Evolutionary conservation across 1,140 invertebrate genomes (phyloP).

Genomic region (Copidosoma floridanum): DNA sequence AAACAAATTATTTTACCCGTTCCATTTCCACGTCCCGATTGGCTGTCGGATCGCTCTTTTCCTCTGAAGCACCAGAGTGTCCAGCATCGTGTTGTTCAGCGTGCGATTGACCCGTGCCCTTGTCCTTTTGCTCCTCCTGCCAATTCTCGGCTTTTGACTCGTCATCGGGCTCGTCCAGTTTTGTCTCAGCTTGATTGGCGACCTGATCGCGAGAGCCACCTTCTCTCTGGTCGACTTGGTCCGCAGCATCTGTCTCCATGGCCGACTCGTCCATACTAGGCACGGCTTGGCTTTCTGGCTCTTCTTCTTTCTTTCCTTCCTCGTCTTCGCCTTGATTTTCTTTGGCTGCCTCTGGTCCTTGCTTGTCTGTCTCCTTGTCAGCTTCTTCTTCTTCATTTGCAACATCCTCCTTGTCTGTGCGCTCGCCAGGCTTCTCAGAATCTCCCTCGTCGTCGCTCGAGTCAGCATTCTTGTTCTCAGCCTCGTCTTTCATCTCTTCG

Average conservation of each 20-base stretch:
- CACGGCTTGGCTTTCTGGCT: conserved; percentile 50
- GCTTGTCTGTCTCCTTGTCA: conserved; percentile 33
- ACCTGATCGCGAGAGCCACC: conserved; percentile 49
- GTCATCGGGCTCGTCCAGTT: conserved; percentile 32
- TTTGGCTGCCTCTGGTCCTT: conserved; percentile 54
- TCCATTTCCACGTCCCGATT: conserved; percentile 36
- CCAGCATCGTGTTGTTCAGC: conserved; percentile 54
- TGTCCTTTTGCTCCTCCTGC: conserved; percentile 53
- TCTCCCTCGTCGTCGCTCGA: conserved; percentile 42
- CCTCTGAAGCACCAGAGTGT: conserved; percentile 49
- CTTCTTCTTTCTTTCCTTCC: conserved; percentile 45
- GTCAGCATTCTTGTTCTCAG: conserved; percentile 37
- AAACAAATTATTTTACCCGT: not conserved
- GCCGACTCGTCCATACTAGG: conserved; percentile 41
- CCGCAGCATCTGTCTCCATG: conserved; percentile 47
- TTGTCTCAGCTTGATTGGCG: conserved; percentile 29
- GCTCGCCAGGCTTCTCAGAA: conserved; percentile 41
- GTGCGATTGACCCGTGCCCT: conserved; percentile 57
- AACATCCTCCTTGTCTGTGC: conserved; percentile 42
- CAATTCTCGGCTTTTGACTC: conserved; percentile 42
- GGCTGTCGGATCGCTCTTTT: conserved; percentile 35
- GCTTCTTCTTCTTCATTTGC: conserved; percentile 33
- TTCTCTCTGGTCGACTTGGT: conserved; percentile 41
- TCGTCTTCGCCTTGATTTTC: conserved; percentile 52
- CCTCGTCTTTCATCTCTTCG: conserved; percentile 30